A percentile compares a stretch with the other conserved stretches of the same genome.
These are phyloP conservation scores for Oxystoma pomonae DNA, from an alignment of 2,888 invertebrate genomes.

Conservation along the genomic window DNA sequence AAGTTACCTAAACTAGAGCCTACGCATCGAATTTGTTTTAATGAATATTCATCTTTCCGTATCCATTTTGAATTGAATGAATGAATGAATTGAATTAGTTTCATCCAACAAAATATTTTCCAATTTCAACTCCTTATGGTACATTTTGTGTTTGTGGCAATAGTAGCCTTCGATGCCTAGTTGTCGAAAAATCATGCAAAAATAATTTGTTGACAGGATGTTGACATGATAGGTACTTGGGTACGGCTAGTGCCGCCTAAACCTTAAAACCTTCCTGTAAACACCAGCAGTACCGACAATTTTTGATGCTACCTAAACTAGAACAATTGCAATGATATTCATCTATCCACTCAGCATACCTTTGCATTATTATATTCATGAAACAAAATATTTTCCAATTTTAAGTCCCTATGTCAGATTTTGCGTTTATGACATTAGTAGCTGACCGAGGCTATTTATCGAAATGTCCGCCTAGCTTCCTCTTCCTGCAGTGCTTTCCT, in stretches of 20 bases:
- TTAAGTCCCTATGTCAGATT: conserved; percentile 94
- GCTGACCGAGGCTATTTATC: conserved; percentile 94
- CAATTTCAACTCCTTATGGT: conserved; percentile 92
- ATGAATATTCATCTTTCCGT: no score
- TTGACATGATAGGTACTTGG: no score
- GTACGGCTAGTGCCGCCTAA: no score
- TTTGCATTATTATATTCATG: conserved; percentile 96
- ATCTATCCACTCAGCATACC: conserved; percentile 50
- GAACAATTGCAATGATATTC: no score
- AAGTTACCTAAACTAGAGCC: no score
- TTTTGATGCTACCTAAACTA: no score
- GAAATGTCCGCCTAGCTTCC: conserved; percentile 91
- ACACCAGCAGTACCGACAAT: no score
- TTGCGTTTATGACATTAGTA: conserved; percentile 98
- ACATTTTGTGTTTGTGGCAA: conserved; percentile 97
- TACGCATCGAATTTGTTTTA: no score
- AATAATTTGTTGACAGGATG: no score
- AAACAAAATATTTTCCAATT: conserved; percentile 90
- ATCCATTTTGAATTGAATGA: neutral
- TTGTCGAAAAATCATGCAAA: no score
- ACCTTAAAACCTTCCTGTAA: no score
- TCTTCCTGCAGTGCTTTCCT: conserved; percentile 86
- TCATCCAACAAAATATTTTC: conserved; percentile 93
- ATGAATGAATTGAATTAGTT: conserved; percentile 91
- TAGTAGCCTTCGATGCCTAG: conserved; percentile 96